Evolutionary conservation across 2,797 vertebrate species (phyloP).

Genomic region (Sebastes jordani): DNA sequence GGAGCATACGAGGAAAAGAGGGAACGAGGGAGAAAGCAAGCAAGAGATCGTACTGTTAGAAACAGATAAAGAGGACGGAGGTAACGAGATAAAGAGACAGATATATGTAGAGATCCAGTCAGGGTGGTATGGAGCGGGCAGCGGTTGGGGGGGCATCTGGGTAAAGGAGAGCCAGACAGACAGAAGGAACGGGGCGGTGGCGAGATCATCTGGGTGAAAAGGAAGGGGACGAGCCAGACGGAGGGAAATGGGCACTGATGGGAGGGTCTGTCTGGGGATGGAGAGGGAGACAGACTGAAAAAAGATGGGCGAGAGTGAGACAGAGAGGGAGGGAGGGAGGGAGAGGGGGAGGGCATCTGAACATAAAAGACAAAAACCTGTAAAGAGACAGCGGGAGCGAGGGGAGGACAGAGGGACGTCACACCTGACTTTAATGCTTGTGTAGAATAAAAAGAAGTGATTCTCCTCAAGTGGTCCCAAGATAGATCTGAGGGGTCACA

Average conservation of each 20-base stretch:
- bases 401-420: background rate
- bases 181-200: conserved; percentile 65
- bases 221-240: conserved; percentile 69
- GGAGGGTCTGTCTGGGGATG: conserved; percentile 60
- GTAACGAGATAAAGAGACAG: conserved; percentile 6
- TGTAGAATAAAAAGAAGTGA: background rate
- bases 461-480: background rate
- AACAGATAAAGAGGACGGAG: conserved; percentile 39
- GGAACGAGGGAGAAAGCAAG: conserved; percentile 29
- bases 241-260: conserved; percentile 57
- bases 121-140: background rate
- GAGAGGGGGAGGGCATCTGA: background rate
- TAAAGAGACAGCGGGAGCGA: background rate
- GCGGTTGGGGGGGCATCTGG: conserved; percentile 64
- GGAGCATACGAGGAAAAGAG: conserved; percentile 65
- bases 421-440: conserved; percentile 4
- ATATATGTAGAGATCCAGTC: background rate
- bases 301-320: conserved; percentile 39
- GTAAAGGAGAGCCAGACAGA: conserved; percentile 61
- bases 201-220: conserved; percentile 68
- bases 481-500: background rate
- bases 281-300: conserved; percentile 49
- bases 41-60: conserved; percentile 29
- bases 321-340: background rate
- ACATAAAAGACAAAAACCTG: conserved; percentile 15